Conservation (phyloP, 2,113 vertebrate species). For the Origma solitaria region DNA sequence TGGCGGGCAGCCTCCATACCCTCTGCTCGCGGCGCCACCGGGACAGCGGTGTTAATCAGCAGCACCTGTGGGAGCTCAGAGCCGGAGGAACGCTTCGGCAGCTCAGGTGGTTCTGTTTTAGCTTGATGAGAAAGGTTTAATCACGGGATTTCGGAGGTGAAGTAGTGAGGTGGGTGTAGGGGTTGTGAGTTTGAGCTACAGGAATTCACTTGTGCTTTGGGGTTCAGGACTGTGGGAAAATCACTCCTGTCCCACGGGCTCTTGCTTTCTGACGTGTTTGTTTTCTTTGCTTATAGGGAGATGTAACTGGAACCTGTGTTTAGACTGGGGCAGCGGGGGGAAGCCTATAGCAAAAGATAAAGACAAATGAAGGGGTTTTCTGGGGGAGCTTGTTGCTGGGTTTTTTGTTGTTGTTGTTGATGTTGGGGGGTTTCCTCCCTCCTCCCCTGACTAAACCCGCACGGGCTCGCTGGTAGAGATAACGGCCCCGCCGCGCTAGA, state of each 20-base stretch:
- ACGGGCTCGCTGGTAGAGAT: background rate
- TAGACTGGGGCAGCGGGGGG: background rate
- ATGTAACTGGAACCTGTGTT: constrained; percentile 35
- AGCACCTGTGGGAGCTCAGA: background rate
- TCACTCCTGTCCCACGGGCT: background rate
- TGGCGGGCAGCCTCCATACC: background rate
- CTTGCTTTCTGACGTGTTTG: background rate
- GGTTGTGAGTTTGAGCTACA: background rate
- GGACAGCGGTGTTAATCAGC: background rate
- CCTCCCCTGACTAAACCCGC: background rate
- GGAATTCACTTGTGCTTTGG: background rate
- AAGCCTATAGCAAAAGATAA: background rate
- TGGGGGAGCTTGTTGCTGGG: background rate
- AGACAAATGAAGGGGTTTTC: background rate
- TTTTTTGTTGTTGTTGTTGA: background rate
- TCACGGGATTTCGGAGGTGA: background rate
- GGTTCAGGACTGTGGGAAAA: background rate
- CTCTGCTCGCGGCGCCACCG: background rate
- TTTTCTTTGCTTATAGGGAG: background rate
- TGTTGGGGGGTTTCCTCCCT: background rate
- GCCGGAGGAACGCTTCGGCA: background rate
- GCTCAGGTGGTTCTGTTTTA: constrained; percentile 9
- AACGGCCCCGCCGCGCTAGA: constrained; percentile 47
- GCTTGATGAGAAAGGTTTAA: constrained; percentile 35
- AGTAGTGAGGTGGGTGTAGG: accelerated